Evolutionary conservation across 2,888 invertebrate species (phyloP), one percentile per base, ranked within the genome.

Genomic region (Phragmatobia fuliginosa): DNA sequence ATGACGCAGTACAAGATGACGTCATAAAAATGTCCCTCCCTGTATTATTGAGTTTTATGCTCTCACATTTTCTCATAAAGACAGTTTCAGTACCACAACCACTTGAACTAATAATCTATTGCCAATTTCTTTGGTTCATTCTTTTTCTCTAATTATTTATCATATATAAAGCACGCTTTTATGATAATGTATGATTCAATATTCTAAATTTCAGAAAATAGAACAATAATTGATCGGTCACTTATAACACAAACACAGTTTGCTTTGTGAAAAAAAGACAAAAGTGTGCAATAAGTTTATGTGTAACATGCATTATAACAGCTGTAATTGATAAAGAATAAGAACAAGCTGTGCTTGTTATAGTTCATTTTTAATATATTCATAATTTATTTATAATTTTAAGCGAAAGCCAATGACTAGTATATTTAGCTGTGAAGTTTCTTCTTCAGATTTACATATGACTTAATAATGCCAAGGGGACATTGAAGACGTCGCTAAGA

Each of bases 401-500:
- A 21, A 14, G 6, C 16, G 7, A 45, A 45, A 16, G 6, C 7
- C 1, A 45, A 45, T 21, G 6, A 21, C 6, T 16, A 6, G 21
- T 21, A 6, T 18, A n/a, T n/a, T 49, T n/a, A 49, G n/a, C n/a
- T n/a, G 49, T 49, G n/a, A 49, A 49, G 28, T n/a, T 41, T 65
- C 38, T 21, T 36, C 73, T 76, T 75, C 73, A 64, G 71, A 70
- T 76, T 77, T 76, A 77, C 77, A 68, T 72, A 74, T 62, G 66
- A 75, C 76, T 74, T 69, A 62, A 68, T 70, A 71, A 75, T 71
- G 49, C 70, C 71, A 62, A 71, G 77, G 79, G 82, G 84, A 83
- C 82, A 82, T 82, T 81, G 77, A 76, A 74, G 80, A 79, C 82
- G 78, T 76, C 83, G 78, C 78, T 38, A 64, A 74, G 68, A 76